Evolutionary conservation across 2,888 invertebrate species (phyloP).

Genomic region (Ctena decussata): DNA sequence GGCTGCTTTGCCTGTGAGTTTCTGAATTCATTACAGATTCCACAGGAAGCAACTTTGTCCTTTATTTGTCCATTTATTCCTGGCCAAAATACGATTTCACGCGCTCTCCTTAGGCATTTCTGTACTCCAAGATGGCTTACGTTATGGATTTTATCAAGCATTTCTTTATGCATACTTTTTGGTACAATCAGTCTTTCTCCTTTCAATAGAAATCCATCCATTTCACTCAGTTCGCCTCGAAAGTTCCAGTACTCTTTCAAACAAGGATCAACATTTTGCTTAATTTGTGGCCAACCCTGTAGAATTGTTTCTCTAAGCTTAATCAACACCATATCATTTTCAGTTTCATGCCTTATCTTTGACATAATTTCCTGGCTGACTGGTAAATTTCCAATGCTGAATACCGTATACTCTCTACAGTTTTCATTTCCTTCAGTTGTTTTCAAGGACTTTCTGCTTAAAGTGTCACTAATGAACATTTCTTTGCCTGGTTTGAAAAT

Average conservation of each 20-base stretch:
- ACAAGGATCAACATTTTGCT: not conserved
- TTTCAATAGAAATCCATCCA: slow-evolving; percentile 55
- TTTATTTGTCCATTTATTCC: slow-evolving; percentile 36
- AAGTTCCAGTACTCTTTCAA: slow-evolving; percentile 23
- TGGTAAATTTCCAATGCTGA: slow-evolving; percentile 29
- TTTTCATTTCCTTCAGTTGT: not conserved
- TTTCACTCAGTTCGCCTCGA: slow-evolving; percentile 21
- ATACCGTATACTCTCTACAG: not conserved
- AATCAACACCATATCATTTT: slow-evolving; percentile 35
- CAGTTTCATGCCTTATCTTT: slow-evolving; percentile 34
- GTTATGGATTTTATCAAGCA: slow-evolving; percentile 31
- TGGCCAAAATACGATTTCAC: slow-evolving; percentile 42
- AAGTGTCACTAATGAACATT: slow-evolving; percentile 57
- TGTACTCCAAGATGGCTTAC: slow-evolving; percentile 38
- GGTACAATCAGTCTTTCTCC: slow-evolving; percentile 36
- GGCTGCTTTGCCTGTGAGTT: slow-evolving; percentile 10
- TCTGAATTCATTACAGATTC: slow-evolving; percentile 18
- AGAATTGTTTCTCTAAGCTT: slow-evolving; percentile 27
- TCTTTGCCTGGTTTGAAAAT: slow-evolving; percentile 58
- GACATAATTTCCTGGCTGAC: slow-evolving; percentile 24
- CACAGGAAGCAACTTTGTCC: slow-evolving; percentile 25
- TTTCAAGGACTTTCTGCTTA: slow-evolving; percentile 46
- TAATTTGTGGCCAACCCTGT: slow-evolving; percentile 41
- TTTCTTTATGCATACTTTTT: slow-evolving; percentile 31
- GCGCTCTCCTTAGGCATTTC: slow-evolving; percentile 34